Conservation (phyloP, 1,140 invertebrate species). For the Sesamia nonagrioides region DNA sequence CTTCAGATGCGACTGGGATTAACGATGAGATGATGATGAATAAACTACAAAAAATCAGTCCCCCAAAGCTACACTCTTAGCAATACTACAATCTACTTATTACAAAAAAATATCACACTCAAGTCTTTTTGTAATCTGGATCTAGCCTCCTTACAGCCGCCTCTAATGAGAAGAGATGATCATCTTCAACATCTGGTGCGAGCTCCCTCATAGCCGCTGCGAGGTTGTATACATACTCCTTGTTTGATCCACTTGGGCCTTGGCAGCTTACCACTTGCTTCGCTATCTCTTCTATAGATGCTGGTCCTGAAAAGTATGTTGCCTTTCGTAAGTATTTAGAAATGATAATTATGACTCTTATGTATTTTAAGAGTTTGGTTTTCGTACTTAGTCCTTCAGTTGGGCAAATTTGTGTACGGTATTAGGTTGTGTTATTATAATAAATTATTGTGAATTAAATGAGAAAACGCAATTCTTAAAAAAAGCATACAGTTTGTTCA, state of each 20-base stretch:
- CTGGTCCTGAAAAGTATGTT: slow-evolving; percentile 87
- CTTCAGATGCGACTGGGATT: no score
- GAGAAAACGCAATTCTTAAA: no score
- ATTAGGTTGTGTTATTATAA: no score
- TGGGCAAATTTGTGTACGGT: no score
- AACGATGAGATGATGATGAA: no score
- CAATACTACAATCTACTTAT: slow-evolving; percentile 15
- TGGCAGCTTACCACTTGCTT: slow-evolving; percentile 91
- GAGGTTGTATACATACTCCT: slow-evolving; percentile 96
- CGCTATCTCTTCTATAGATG: slow-evolving; percentile 93
- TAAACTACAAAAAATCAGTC: neutral
- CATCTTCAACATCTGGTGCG: slow-evolving; percentile 90
- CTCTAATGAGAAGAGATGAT: slow-evolving; percentile 94
- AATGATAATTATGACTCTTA: no score
- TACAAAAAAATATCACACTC: slow-evolving; percentile 34
- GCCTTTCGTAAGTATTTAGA: slow-evolving; percentile 2
- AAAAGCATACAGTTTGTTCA: no score
- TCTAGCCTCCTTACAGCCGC: slow-evolving; percentile 85
- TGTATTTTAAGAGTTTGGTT: neutral
- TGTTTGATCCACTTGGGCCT: slow-evolving; percentile 95
- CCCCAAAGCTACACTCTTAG: slow-evolving; percentile 22
- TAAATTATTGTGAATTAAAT: no score
- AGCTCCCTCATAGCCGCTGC: slow-evolving; percentile 93
- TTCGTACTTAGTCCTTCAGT: no score
- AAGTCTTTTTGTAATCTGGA: slow-evolving; percentile 54